Base-by-base conservation (phyloP, 1,140 invertebrate species). In the Tetranychus urticae region DNA sequence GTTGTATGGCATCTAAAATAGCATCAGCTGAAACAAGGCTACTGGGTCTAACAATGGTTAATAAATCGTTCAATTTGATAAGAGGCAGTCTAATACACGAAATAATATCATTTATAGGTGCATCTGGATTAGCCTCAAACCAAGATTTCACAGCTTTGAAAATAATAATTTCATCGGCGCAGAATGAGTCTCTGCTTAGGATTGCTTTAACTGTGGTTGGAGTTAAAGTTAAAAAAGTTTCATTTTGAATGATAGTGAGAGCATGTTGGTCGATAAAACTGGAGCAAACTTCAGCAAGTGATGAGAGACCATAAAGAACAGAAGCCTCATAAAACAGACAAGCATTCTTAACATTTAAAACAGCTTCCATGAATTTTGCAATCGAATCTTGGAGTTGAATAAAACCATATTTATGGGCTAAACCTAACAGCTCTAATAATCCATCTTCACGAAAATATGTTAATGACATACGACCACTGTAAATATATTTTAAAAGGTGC, bases 381-480 rank as follows among this genome's bases (percentile, higher is more conserved):
- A 97, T 88, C 13, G 88, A 81, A 8, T 79, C 74, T 76, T 96
- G 88, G 57, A 98, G 73, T 70, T 94, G 86, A 64, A 81, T 78
- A 76, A 97, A 94, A 45, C 89, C 89, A 77, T 93, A 97, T 67
- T 92, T 84, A 77, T 97, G 88, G 35, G 88, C 85, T 68, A 97
- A 77, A 37, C 80, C 86, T 57, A 93, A 73, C 54, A 88, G 84
- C 69, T 93, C 88, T 60, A 92, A 74, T 46, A 92, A 79, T 47
- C 83, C 79, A 65, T 91, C 87, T 70, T 91, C 86, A 78, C 80
- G 68, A 42, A 71, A 63, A 60, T n/a, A 42, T 4, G 45, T 47
- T 34, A 62, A 42, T 34, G 83, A 83, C 77, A 97, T 83, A 65
- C 82, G 82, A 46, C 88, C 86, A 61, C 87, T 91, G 71, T 98